Evolutionary conservation across 2,797 vertebrate species (phyloP).

Genomic region (Hippopotamyrus pictus): DNA sequence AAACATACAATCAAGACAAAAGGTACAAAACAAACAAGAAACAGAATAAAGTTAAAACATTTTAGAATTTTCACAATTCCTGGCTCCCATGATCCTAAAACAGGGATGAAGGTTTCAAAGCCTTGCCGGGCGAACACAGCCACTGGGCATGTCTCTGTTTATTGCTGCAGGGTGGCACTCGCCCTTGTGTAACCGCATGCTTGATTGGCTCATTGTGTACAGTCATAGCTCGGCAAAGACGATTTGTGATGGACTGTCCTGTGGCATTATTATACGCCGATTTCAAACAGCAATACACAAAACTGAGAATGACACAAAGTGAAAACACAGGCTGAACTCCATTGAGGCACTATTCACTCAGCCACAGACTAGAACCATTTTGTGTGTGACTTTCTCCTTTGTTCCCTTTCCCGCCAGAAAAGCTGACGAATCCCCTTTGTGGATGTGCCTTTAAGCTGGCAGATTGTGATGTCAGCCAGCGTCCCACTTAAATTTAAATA

Average conservation of each 20-base stretch:
- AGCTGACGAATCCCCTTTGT: background rate
- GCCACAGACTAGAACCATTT: background rate
- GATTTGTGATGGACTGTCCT: background rate
- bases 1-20: background rate
- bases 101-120: background rate
- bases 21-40: background rate
- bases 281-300: background rate
- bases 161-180: background rate
- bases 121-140: background rate
- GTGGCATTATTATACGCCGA: background rate
- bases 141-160: background rate
- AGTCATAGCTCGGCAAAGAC: background rate
- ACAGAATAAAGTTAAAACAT: background rate
- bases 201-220: background rate
- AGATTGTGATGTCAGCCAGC: background rate
- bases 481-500: background rate
- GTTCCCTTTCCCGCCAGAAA: background rate
- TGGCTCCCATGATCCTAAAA: background rate
- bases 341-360: background rate
- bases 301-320: background rate
- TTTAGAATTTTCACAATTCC: background rate
- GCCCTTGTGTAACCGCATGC: background rate
- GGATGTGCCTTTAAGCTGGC: background rate
- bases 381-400: background rate
- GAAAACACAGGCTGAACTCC: background rate